phyloP scores from a whole-genome alignment of 2,113 vertebrate genomes.

The Carettochelys insculpta region DNA sequence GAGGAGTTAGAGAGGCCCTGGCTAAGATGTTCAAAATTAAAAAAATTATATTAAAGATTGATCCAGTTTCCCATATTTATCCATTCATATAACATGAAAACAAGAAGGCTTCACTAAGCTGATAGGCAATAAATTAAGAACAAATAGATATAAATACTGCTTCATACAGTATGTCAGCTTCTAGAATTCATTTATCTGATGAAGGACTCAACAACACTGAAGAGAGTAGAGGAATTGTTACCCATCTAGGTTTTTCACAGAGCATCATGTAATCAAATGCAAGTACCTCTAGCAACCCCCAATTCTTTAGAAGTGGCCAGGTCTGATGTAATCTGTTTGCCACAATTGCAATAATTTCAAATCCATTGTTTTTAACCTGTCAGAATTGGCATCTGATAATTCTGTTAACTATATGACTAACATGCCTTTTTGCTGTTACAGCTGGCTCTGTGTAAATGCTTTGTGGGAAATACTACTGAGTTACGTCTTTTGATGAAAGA shows the following conservation, averaged over 20 bases:
- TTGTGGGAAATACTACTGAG: background rate
- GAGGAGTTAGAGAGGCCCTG: background rate
- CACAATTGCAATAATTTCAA: background rate
- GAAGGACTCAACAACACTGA: background rate
- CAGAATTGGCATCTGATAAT: background rate
- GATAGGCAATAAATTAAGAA: background rate
- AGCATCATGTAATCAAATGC: background rate
- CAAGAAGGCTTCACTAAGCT: background rate
- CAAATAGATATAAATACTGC: background rate
- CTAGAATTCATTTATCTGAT: background rate
- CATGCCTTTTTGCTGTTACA: background rate
- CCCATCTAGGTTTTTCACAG: background rate
- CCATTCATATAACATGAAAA: background rate
- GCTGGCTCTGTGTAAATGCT: background rate
- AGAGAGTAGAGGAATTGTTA: background rate
- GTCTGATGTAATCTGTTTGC: background rate
- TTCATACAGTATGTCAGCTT: background rate
- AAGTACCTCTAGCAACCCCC: background rate
- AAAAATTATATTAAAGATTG: background rate
- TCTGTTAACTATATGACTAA: background rate
- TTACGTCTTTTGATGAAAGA: background rate
- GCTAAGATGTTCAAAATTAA: background rate
- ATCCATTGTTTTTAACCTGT: background rate
- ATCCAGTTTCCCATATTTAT: background rate
- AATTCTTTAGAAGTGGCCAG: background rate